phyloP scores from a whole-genome alignment of 2,113 vertebrate species.

The Sturnus vulgaris region DNA sequence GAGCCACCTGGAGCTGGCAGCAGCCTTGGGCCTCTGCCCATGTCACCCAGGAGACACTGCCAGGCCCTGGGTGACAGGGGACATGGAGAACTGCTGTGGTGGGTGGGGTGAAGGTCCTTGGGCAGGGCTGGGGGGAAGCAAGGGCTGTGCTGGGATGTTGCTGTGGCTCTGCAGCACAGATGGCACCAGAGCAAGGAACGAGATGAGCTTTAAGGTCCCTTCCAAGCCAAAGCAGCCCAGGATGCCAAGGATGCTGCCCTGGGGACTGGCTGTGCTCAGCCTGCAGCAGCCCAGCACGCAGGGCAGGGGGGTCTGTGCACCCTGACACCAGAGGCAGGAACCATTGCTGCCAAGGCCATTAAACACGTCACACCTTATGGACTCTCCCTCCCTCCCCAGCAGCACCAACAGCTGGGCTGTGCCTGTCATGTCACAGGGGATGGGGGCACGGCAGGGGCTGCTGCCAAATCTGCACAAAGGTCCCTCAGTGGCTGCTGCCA shows the following conservation, averaged over 20 bases:
- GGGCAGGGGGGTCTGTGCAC: too few species aligned
- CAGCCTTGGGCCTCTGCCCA: not conserved
- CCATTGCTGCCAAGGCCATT: not conserved
- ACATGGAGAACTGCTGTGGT: fast-evolving
- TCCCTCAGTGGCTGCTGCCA: not conserved
- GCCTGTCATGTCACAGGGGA: fast-evolving
- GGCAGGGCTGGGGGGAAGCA: not conserved
- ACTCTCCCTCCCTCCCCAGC: not conserved
- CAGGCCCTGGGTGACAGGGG: not conserved
- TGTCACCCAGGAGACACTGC: not conserved
- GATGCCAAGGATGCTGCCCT: fast-evolving
- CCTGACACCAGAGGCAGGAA: not conserved
- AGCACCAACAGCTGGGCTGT: not conserved
- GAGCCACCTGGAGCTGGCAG: fast-evolving
- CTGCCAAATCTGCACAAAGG: fast-evolving
- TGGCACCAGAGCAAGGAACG: fast-evolving
- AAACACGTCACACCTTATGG: not conserved
- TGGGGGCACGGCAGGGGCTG: not conserved
- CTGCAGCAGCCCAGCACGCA: not conserved
- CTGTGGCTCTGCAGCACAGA: not conserved
- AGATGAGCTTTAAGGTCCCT: not conserved
- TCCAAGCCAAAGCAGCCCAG: not conserved
- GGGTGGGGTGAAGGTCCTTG: fast-evolving
- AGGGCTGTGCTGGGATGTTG: not conserved
- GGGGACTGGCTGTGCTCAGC: not conserved